Conservation (phyloP, 2,113 vertebrate genomes). For the Boulengeromyrus knoepffleri region DNA sequence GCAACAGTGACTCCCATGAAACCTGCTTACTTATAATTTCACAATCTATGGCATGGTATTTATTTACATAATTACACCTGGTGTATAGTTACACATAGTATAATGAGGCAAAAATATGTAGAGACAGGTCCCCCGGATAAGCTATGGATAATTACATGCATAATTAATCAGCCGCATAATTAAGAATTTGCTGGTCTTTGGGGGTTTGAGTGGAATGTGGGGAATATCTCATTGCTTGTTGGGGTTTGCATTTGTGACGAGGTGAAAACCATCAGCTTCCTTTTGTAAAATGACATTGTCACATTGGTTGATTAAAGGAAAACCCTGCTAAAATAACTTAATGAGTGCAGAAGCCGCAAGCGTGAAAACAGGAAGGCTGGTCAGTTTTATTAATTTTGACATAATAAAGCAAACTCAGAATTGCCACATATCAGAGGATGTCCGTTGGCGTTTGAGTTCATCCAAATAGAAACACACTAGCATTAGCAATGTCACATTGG, state of each 20-base stretch:
- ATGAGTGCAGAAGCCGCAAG: not conserved
- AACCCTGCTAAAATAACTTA: not conserved
- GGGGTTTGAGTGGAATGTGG: not conserved
- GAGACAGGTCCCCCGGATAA: conserved; percentile 14
- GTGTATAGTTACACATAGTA: not conserved
- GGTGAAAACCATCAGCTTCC: not conserved
- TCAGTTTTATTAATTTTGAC: not conserved
- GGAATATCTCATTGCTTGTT: not conserved
- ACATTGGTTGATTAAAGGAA: not conserved
- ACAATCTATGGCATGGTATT: not conserved
- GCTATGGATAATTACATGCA: conserved; percentile 17
- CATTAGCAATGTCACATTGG: not conserved
- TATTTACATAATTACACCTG: conserved; percentile 20
- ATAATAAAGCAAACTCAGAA: not conserved
- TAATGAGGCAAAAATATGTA: conserved; percentile 9
- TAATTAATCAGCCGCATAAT: conserved; percentile 17
- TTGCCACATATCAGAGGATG: not conserved
- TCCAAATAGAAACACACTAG: not conserved
- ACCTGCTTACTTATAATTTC: not conserved
- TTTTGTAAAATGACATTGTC: not conserved
- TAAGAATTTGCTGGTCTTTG: not conserved
- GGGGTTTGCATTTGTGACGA: not conserved
- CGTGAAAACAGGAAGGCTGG: not conserved
- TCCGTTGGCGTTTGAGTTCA: no score
- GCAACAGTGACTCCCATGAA: not conserved